A percentile compares a stretch with the other conserved stretches of the same genome.
Conservation (phyloP, 2,888 invertebrate genomes). For the Eilema depressum region DNA sequence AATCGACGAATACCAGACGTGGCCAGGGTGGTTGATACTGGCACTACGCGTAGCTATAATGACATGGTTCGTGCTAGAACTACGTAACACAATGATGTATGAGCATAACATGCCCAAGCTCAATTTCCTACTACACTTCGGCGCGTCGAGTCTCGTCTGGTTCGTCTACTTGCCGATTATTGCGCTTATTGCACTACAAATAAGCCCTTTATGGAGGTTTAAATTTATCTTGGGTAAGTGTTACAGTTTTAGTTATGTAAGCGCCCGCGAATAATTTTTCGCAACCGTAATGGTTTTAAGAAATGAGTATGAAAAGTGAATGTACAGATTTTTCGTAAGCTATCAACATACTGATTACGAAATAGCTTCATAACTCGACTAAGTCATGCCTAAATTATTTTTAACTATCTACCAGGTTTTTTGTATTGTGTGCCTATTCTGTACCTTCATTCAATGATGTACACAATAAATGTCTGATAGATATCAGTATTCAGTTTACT, state of each 20-base stretch:
- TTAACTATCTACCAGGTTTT: background rate
- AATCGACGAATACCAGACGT: slow-evolving; percentile 98
- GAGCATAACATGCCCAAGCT: slow-evolving; percentile 90
- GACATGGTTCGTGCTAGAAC: slow-evolving; percentile 94
- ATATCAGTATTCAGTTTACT: slow-evolving; percentile 2
- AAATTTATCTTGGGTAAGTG: slow-evolving; percentile 95
- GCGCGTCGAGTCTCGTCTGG: slow-evolving; percentile 99
- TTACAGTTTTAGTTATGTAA: slow-evolving; percentile 20
- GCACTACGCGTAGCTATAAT: slow-evolving; percentile 94
- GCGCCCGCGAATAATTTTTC: slow-evolving; percentile 6
- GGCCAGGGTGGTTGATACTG: slow-evolving; percentile 98
- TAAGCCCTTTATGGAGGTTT: slow-evolving; percentile 98
- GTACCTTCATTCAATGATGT: background rate
- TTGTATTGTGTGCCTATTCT: background rate
- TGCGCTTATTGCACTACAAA: slow-evolving; percentile 96
- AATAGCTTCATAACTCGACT: background rate
- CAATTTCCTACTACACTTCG: slow-evolving; percentile 98
- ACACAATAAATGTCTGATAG: background rate
- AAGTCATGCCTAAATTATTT: too few relatives aligned
- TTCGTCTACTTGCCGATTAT: slow-evolving; percentile 98
- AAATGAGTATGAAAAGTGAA: slow-evolving; percentile 10
- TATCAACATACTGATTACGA: background rate
- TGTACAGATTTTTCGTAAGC: background rate
- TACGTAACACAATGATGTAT: slow-evolving; percentile 86
- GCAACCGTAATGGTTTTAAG: slow-evolving; percentile 8